These are phyloP conservation scores for Coptodon bakossiorum DNA, from an alignment of 2,113 vertebrate species.

Conservation along the genomic window DNA sequence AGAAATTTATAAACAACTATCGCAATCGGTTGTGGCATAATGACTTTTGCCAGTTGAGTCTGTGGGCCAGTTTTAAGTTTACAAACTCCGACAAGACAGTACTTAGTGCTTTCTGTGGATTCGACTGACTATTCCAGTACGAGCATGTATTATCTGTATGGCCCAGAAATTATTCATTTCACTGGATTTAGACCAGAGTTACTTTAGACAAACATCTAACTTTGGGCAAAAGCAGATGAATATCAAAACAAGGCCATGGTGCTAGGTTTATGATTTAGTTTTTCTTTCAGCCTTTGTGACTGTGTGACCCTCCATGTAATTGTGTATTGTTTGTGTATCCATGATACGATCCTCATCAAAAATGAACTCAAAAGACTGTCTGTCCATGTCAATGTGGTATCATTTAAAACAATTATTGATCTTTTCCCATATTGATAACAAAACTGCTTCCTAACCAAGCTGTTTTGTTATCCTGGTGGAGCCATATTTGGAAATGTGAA, in stretches of 20 bases:
- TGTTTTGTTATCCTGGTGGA: background rate
- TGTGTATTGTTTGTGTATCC: rapidly evolving
- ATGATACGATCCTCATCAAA: background rate
- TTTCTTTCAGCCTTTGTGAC: background rate
- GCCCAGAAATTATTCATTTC: background rate
- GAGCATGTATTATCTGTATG: background rate
- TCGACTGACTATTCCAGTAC: background rate
- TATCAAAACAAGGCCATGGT: rapidly evolving
- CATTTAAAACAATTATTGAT: background rate
- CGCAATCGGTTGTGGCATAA: background rate
- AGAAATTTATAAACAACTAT: background rate
- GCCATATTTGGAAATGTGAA: background rate
- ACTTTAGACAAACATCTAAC: background rate
- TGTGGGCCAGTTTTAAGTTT: background rate
- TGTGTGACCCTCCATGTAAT: background rate
- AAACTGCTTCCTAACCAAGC: rapidly evolving
- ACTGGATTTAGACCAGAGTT: background rate
- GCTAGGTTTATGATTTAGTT: background rate
- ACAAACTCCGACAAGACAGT: background rate
- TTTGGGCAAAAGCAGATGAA: background rate
- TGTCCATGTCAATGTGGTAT: background rate
- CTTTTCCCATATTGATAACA: background rate
- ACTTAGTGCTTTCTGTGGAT: background rate
- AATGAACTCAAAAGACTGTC: background rate
- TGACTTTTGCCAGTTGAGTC: background rate